These are phyloP conservation scores for Dermochelys coriacea DNA, from an alignment of 2,797 vertebrate species.

Conservation along the genomic window DNA sequence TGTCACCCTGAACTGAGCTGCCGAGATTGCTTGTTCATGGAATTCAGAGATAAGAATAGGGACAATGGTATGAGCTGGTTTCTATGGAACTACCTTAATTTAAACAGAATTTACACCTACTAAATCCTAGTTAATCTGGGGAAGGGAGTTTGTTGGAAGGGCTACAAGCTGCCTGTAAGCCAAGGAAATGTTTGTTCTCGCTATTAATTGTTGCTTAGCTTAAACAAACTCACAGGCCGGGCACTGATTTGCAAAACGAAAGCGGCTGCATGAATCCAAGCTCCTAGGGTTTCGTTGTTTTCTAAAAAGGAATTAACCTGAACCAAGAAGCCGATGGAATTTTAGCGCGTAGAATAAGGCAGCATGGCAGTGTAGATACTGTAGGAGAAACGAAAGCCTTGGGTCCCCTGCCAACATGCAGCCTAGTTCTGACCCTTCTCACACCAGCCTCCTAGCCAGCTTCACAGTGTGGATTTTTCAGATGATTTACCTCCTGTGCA, in stretches of 20 bases:
- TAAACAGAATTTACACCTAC: neutral
- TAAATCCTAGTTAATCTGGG: slow-evolving; percentile 52
- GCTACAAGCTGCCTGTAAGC: slow-evolving; percentile 11
- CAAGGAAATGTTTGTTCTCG: slow-evolving; percentile 22
- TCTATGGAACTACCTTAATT: slow-evolving; percentile 26
- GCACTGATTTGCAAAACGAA: neutral
- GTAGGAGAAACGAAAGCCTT: neutral
- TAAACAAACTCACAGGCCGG: neutral
- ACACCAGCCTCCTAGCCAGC: neutral
- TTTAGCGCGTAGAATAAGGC: neutral
- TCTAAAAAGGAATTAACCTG: neutral
- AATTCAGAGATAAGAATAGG: slow-evolving; percentile 53
- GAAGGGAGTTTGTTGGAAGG: neutral
- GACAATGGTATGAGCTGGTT: neutral
- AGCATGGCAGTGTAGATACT: neutral
- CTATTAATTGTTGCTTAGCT: slow-evolving; percentile 17
- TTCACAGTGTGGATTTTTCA: neutral
- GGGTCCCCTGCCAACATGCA: neutral
- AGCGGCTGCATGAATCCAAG: neutral
- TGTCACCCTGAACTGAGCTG: neutral
- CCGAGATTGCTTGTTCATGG: neutral
- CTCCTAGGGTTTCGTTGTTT: neutral
- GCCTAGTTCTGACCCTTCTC: neutral
- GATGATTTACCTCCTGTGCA: neutral
- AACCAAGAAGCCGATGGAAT: slow-evolving; percentile 17